Evolutionary conservation across 2,113 vertebrate species (phyloP).

Genomic region (Parotia lawesii): DNA sequence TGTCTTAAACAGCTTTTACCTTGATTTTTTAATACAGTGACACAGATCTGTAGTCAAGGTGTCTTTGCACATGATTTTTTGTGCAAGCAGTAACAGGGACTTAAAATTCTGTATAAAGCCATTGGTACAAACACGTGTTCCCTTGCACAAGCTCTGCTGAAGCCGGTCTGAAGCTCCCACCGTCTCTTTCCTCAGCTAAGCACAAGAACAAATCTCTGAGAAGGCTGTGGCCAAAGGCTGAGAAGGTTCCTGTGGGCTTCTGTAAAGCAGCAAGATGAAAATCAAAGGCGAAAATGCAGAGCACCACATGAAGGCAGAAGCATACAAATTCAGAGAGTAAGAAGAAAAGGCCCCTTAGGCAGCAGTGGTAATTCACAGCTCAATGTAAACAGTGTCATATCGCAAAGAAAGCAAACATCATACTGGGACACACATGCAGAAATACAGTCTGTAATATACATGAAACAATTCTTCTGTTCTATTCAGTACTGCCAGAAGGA

Average conservation of each 20-base stretch:
- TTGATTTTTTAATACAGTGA: not conserved
- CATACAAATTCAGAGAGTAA: not conserved
- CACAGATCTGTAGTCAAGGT: not conserved
- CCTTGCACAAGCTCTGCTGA: not conserved
- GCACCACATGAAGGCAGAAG: not conserved
- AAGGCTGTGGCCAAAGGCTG: not conserved
- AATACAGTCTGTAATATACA: not conserved
- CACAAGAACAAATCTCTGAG: not conserved
- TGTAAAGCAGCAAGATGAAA: not conserved
- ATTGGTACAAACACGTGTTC: rapidly evolving
- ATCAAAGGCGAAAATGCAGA: not conserved
- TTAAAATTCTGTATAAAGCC: not conserved
- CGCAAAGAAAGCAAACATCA: not conserved
- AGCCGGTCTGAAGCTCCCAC: not conserved
- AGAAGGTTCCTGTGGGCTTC: not conserved
- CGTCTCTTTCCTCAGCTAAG: not conserved
- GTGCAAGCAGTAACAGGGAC: not conserved
- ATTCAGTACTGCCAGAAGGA: not conserved
- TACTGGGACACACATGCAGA: not conserved
- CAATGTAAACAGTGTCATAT: not conserved
- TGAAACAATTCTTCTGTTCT: not conserved
- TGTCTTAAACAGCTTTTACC: not conserved
- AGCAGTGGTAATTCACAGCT: not conserved
- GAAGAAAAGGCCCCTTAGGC: not conserved
- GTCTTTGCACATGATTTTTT: not conserved